Percentiles rank a stretch among this genome's conserved stretches.
Conservation (phyloP, 2,113 vertebrate genomes). For the Neotoma lepida region DNA sequence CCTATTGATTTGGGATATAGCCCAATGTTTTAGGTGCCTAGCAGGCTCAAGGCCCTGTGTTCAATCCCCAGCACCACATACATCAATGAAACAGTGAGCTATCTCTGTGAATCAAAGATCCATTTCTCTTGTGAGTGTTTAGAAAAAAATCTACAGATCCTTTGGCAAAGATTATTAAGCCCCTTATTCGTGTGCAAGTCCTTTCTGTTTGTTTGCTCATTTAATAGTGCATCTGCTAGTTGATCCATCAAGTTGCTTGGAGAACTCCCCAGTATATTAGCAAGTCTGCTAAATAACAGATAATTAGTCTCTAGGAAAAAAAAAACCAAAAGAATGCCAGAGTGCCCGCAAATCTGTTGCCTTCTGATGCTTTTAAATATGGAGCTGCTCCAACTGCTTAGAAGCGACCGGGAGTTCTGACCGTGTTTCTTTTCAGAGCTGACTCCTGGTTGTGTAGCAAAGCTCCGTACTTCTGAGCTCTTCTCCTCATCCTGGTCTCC, state of each 20-base stretch:
- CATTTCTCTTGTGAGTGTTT: not conserved
- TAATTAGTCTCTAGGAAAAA: constrained; percentile 58
- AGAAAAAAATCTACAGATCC: not conserved
- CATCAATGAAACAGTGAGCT: not conserved
- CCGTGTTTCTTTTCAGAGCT: constrained; percentile 40
- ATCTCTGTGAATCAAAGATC: constrained; percentile 42
- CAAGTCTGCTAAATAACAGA: constrained; percentile 71
- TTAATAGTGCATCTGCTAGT: constrained; percentile 38
- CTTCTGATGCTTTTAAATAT: constrained; percentile 55
- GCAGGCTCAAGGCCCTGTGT: not conserved
- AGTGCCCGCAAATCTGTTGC: constrained; percentile 65
- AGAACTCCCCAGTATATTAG: constrained; percentile 41
- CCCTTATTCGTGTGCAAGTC: constrained; percentile 1
- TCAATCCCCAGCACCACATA: not conserved
- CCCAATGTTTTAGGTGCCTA: not conserved
- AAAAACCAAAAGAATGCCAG: constrained; percentile 24
- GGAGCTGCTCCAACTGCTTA: constrained; percentile 33
- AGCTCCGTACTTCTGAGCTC: not conserved
- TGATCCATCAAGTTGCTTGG: constrained; percentile 60
- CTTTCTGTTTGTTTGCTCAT: constrained; percentile 34
- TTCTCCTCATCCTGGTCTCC: constrained; percentile 14
- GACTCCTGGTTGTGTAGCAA: not conserved
- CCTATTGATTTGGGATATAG: not conserved
- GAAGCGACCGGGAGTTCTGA: not conserved
- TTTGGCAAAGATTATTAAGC: not conserved